These are phyloP conservation scores for Morpho helenor DNA, from an alignment of 2,888 invertebrate species.

Conservation along the genomic window DNA sequence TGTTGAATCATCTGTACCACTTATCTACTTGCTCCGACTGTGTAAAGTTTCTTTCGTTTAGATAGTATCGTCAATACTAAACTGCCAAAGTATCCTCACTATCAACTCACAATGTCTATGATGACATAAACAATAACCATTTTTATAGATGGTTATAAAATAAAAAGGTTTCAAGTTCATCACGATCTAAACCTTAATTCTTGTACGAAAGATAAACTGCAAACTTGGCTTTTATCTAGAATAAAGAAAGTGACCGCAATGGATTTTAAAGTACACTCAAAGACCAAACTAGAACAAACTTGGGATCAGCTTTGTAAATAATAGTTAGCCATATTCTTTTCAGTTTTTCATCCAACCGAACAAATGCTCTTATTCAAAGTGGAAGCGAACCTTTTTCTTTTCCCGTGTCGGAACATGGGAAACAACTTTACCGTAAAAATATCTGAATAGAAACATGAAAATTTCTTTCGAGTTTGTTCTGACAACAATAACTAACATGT, in stretches of 20 bases:
- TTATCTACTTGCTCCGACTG: no score
- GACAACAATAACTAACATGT: constrained; percentile 4
- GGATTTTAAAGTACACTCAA: constrained; percentile 28
- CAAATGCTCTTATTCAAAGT: constrained; percentile 39
- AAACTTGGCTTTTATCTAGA: no score
- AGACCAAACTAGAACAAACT: constrained; percentile 31
- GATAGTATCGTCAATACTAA: no score
- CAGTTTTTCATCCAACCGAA: constrained; percentile 31
- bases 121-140: no score
- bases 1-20: no score
- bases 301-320: constrained; percentile 37
- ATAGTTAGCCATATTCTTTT: constrained; percentile 37
- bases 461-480: constrained; percentile 9
- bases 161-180: no score
- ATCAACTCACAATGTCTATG: no score
- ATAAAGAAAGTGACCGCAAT: constrained; percentile 10
- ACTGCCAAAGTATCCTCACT: no score
- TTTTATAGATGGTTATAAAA: no score
- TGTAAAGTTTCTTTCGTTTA: no score
- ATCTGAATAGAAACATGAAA: constrained; percentile 11
- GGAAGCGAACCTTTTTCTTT: constrained; percentile 27
- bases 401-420: constrained; percentile 9
- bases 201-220: no score
- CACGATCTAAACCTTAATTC: no score
- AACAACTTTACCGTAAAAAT: constrained; percentile 14